Percentiles rank a stretch among this genome's conserved stretches.
These are phyloP conservation scores for Hypotaenidia okinawae DNA, from an alignment of 2,797 vertebrate genomes.

Conservation along the genomic window DNA sequence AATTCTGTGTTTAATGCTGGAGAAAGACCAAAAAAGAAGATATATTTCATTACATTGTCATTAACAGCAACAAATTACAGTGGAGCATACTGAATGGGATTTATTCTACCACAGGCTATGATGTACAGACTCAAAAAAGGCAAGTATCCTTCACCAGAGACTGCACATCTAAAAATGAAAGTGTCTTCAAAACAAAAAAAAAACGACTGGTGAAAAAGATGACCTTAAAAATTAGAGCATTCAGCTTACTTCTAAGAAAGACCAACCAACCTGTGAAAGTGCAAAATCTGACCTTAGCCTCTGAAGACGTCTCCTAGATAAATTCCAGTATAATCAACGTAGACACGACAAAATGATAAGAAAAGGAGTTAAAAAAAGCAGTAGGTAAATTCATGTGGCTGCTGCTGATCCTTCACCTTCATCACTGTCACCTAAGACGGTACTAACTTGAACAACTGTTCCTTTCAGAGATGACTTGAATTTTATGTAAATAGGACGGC, in stretches of 20 bases:
- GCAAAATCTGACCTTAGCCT: not conserved
- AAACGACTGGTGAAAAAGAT: not conserved
- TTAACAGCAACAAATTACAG: not conserved
- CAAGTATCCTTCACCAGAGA: not conserved
- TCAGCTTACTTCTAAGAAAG: not conserved
- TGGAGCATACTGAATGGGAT: not conserved
- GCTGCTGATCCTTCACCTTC: not conserved
- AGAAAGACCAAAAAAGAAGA: not conserved
- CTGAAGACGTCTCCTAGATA: not conserved
- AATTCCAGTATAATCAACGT: not conserved
- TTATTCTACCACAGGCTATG: not conserved
- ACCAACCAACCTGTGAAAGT: not conserved
- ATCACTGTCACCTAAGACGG: not conserved
- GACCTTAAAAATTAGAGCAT: not conserved
- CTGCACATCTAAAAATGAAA: not conserved
- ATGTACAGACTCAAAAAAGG: not conserved
- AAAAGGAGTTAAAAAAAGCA: not conserved
- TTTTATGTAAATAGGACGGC: not conserved
- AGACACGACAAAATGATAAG: not conserved
- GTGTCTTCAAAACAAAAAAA: not conserved
- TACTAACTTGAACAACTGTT: not conserved
- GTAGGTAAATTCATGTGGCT: not conserved
- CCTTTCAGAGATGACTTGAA: not conserved
- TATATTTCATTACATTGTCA: not conserved
- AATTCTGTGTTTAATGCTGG: not conserved